These are phyloP conservation scores for Maylandia zebra DNA, from an alignment of 2,113 vertebrate species.

Conservation along the genomic window DNA sequence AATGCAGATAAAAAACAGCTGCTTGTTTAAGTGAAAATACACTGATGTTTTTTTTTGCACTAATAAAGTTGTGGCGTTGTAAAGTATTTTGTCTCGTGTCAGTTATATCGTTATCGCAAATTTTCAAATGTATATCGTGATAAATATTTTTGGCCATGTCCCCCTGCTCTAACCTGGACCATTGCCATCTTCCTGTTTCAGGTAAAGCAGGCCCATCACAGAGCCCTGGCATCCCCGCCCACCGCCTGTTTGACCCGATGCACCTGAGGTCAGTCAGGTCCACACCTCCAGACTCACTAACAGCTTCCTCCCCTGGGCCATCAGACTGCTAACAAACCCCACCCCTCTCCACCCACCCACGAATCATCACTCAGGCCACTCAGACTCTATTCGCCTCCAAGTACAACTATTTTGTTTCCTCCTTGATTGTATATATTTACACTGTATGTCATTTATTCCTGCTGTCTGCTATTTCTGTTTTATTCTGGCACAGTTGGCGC, in stretches of 20 bases:
- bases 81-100: not conserved
- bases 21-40: too few relatives aligned
- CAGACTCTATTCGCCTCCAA: not conserved
- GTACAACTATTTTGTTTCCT: not conserved
- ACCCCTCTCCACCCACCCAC: not conserved
- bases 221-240: not conserved
- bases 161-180: accelerated
- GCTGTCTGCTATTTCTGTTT: not conserved
- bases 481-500: not conserved
- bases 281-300: not conserved
- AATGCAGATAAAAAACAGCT: too few relatives aligned
- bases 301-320: not conserved
- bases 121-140: not conserved
- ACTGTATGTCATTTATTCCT: not conserved
- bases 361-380: not conserved
- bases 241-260: not conserved
- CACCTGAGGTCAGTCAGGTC: not conserved
- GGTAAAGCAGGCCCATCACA: not conserved
- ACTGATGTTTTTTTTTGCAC: accelerated
- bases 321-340: not conserved
- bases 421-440: not conserved
- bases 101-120: not conserved
- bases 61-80: not conserved
- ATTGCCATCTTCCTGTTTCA: not conserved
- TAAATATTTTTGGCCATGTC: not conserved